phyloP scores from a whole-genome alignment of 2,888 invertebrate genomes.

The Cantharis lateralis region DNA sequence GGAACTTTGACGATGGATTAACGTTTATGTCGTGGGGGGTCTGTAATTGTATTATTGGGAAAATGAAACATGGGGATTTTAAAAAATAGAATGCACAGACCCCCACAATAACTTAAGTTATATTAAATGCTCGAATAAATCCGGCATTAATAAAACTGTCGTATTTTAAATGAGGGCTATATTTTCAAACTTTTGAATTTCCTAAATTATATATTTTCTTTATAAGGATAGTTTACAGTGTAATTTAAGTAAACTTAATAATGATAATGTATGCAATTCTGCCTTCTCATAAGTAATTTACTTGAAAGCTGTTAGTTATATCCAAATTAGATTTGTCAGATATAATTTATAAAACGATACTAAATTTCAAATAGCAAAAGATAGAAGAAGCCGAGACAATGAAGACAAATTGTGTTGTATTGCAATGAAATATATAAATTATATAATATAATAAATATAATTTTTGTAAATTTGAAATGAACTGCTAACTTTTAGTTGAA shows the following conservation, averaged over 20 bases:
- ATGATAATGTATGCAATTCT: background rate
- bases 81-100: too few relatives aligned
- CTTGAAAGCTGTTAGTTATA: background rate
- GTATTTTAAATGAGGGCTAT: too few relatives aligned
- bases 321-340: background rate
- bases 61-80: too few relatives aligned
- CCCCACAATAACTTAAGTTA: too few relatives aligned
- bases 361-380: background rate
- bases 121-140: too few relatives aligned
- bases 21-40: too few relatives aligned
- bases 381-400: background rate
- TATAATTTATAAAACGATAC: background rate
- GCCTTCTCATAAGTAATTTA: background rate
- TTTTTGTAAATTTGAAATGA: background rate
- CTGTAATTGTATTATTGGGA: too few relatives aligned
- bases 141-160: too few relatives aligned
- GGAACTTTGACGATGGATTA: too few relatives aligned
- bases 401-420: background rate
- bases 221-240: too few relatives aligned
- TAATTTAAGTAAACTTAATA: background rate
- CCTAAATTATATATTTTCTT: too few relatives aligned
- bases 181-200: too few relatives aligned
- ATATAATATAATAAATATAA: background rate
- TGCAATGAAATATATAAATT: background rate
- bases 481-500: background rate